phyloP scores from a whole-genome alignment of 2,888 invertebrate species.

The Meteorus colon region DNA sequence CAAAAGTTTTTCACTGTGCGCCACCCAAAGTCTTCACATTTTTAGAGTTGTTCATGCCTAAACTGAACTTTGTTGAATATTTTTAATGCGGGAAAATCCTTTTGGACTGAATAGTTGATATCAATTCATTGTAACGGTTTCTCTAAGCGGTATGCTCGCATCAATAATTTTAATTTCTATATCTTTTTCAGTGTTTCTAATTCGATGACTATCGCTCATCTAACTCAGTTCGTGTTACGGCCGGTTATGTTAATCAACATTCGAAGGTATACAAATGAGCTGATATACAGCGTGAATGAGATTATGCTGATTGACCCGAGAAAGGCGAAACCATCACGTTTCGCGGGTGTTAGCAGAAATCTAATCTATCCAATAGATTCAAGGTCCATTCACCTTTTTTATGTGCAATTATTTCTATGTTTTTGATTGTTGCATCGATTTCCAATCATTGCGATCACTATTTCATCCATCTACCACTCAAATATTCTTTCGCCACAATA shows the following conservation, averaged over 20 bases:
- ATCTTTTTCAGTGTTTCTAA: not conserved
- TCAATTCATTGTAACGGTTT: not conserved
- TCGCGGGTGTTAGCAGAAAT: slow-evolving; percentile 28
- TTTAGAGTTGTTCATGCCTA: not conserved
- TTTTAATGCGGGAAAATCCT: not conserved
- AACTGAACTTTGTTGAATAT: not conserved
- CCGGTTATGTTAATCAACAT: not conserved
- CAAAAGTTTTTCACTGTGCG: not conserved
- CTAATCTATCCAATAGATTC: slow-evolving; percentile 42
- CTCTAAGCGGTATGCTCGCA: not conserved
- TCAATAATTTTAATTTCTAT: not conserved
- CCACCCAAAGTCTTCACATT: not conserved
- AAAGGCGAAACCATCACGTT: slow-evolving; percentile 23
- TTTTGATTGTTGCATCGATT: no score
- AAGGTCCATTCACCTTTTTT: no score
- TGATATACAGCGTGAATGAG: slow-evolving; percentile 13
- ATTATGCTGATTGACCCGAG: slow-evolving; percentile 27
- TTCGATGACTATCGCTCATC: not conserved
- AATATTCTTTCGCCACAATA: no score
- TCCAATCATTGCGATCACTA: no score
- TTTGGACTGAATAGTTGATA: not conserved
- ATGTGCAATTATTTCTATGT: no score
- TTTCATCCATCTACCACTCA: no score
- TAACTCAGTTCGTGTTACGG: not conserved
- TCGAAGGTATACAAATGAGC: slow-evolving; percentile 19